A percentile compares a stretch with the other conserved stretches of the same genome.
These are phyloP conservation scores for Thumatha senex DNA, from an alignment of 2,888 invertebrate genomes.

Conservation along the genomic window DNA sequence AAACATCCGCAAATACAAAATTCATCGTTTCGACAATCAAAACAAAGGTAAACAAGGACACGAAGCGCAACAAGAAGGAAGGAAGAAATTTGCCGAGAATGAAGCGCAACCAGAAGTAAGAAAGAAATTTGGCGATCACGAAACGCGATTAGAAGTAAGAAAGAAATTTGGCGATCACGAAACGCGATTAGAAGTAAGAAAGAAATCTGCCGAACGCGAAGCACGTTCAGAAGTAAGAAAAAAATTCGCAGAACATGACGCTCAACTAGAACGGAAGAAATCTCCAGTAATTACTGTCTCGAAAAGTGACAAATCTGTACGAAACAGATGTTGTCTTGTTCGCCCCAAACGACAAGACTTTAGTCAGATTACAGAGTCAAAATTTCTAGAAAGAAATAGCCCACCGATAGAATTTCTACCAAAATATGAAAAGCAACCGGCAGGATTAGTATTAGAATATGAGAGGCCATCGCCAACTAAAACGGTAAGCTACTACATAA, in stretches of 20 bases:
- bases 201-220: neutral
- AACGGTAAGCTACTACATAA: constrained; percentile 4
- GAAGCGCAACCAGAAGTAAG: neutral
- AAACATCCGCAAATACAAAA: neutral
- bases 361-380: constrained; percentile 8
- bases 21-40: neutral
- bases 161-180: neutral
- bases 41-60: neutral
- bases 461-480: neutral
- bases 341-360: constrained; percentile 10
- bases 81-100: neutral
- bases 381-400: neutral
- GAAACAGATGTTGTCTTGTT: constrained; percentile 12
- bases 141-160: neutral
- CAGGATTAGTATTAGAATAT: too few species aligned
- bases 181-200: neutral
- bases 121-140: neutral
- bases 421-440: neutral
- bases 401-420: neutral
- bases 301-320: constrained; percentile 4
- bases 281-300: neutral
- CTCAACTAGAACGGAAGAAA: neutral
- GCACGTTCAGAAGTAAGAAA: neutral
- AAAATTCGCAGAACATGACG: neutral
- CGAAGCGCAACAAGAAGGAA: neutral